These are phyloP conservation scores for Erinaceus europaeus DNA, from an alignment of 2,113 vertebrate genomes.

Conservation along the genomic window DNA sequence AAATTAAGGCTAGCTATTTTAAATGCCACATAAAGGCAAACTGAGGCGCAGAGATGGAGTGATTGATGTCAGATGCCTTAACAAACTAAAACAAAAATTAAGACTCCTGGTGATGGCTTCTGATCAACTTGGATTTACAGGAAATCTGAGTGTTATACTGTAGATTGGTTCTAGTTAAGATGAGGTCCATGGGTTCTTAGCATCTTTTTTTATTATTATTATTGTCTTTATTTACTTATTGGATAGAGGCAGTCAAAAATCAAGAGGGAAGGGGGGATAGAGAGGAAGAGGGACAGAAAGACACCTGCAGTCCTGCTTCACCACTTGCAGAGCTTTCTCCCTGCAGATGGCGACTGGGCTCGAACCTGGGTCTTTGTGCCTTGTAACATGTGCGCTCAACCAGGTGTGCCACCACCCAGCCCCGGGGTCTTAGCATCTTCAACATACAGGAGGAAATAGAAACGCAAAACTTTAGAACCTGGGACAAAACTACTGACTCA, in stretches of 20 bases:
- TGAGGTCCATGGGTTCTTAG: neutral
- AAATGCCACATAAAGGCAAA: slow-evolving; percentile 55
- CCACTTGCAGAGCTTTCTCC: no score
- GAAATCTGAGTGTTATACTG: neutral
- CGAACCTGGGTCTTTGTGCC: no score
- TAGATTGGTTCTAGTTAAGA: neutral
- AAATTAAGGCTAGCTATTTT: slow-evolving; percentile 62
- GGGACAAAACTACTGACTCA: neutral
- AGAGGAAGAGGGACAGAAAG: no score
- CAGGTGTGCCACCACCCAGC: no score
- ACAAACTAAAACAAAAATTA: slow-evolving; percentile 26
- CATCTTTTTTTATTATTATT: no score
- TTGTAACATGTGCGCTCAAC: no score
- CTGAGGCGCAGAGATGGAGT: neutral
- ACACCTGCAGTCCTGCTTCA: no score
- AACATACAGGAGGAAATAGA: neutral
- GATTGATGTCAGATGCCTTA: neutral
- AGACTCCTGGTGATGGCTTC: neutral
- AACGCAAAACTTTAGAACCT: neutral
- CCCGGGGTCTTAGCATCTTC: no score
- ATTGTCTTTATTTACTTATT: no score
- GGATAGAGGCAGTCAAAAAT: no score
- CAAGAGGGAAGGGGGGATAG: no score
- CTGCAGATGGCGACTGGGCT: no score
- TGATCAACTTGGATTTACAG: neutral